Evolutionary conservation across 1,140 invertebrate genomes (phyloP), one percentile per base, ranked within the genome.

Genomic region (Aleiodes sp.): DNA sequence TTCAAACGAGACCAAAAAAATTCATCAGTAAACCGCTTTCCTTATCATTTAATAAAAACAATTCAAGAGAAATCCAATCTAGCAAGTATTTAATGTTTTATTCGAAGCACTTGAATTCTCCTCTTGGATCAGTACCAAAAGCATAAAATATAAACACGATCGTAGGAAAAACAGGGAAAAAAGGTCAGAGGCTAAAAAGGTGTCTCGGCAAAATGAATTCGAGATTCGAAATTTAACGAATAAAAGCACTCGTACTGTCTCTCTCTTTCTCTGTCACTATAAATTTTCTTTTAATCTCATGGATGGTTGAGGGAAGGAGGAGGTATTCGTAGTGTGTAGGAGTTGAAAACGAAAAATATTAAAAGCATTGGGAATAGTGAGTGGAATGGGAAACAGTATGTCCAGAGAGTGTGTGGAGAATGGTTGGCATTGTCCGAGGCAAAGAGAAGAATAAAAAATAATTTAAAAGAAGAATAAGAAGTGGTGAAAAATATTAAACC

Each of bases 201-300:
- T 52, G 46, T 52, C 12, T 9, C 26, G 24, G n/a, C 12, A 43
- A 73, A 78, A 78, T 80, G 75, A 78, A 80, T 78, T 78, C 72
- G 73, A 35, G 24, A 33, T 57, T 57, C 37, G 57, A 70, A 63
- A 52, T 71, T 63, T 14, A 60, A 64, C 57, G 52, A 60, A 67
- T 71, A 29, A 65, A 69, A 61, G 52, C 43, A 31, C 4, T 21
- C 26, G 29, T 29, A 31, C 14, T 14, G 24, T 57, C 61, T 28
- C 19, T 41, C 63, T 29, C 39, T 43, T 72, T 65, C 59, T 21
- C 29, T 66, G 77, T 68, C 74, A 75, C 75, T 76, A 78, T 80
- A 81, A 80, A 81, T 81, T 81, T 80, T 78, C 78, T 80, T 81
- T 81, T 81, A 82, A 82, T 81, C 80, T 82, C 72, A 66, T 73